Conservation (phyloP, 2,888 invertebrate species). For the Oasisia sp. region DNA sequence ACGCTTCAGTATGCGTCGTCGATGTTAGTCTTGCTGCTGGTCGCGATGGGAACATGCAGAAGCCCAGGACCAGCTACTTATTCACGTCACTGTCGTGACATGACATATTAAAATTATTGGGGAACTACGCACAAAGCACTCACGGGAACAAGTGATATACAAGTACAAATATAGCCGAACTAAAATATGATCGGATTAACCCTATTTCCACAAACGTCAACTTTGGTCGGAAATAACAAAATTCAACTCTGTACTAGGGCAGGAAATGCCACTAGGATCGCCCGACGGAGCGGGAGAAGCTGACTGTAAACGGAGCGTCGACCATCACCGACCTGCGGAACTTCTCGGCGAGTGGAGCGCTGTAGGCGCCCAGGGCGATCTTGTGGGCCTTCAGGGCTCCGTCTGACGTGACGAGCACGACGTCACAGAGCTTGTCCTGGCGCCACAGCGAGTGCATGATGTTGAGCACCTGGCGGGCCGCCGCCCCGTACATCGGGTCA, state of each 20-base stretch:
- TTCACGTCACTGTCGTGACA: too few relatives aligned
- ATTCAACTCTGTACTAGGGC: background rate
- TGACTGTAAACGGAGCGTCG: background rate
- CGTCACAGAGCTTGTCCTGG: conserved; percentile 24
- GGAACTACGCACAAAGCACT: too few relatives aligned
- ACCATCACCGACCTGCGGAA: conserved; percentile 32
- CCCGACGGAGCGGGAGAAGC: background rate
- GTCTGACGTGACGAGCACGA: conserved; percentile 20
- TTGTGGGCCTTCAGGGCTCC: conserved; percentile 45
- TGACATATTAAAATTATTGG: too few relatives aligned
- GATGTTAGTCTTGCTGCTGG: too few relatives aligned
- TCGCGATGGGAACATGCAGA: too few relatives aligned
- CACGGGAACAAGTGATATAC: too few relatives aligned
- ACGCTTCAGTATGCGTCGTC: too few relatives aligned
- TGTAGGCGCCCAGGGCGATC: conserved; percentile 52
- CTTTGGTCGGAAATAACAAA: too few relatives aligned
- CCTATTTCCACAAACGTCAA: too few relatives aligned
- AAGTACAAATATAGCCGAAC: too few relatives aligned
- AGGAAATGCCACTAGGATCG: background rate
- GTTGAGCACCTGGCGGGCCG: conserved; percentile 22
- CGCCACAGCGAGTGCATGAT: conserved; percentile 23
- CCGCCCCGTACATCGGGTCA: conserved; percentile 26
- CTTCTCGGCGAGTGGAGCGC: conserved; percentile 43
- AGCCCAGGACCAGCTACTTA: too few relatives aligned
- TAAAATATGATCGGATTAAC: too few relatives aligned